Evolutionary conservation across 2,797 vertebrate genomes (phyloP).

Genomic region (Coregonus sp.): DNA sequence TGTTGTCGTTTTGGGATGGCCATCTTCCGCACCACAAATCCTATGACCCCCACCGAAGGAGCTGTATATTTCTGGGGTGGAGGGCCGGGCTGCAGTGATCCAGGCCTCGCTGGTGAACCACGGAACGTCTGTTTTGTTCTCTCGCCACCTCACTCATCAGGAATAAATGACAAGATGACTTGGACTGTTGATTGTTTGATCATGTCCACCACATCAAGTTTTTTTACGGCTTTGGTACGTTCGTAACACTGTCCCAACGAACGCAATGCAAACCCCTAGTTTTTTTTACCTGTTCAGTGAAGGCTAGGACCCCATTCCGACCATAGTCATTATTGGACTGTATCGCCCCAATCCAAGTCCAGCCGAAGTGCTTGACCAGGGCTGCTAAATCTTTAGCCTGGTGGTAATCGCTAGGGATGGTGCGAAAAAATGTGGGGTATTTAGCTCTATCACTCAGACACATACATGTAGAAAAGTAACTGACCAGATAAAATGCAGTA

Average conservation of each 20-base stretch:
- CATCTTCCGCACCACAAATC: slow-evolving; percentile 74
- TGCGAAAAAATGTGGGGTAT: slow-evolving; percentile 80
- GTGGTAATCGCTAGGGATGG: slow-evolving; percentile 77
- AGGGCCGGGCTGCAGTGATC: slow-evolving; percentile 72
- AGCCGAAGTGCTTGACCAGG: slow-evolving; percentile 74
- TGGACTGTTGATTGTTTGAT: slow-evolving; percentile 72
- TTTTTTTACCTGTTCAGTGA: slow-evolving; percentile 70
- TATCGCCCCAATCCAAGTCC: slow-evolving; percentile 79
- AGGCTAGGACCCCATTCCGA: slow-evolving; percentile 69
- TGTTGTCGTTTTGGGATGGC: slow-evolving; percentile 69
- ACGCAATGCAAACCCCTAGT: slow-evolving; percentile 74
- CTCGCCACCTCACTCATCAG: slow-evolving; percentile 75
- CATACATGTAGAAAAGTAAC: slow-evolving; percentile 82
- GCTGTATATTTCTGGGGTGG: slow-evolving; percentile 69
- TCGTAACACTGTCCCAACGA: slow-evolving; percentile 70
- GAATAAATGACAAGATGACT: slow-evolving; percentile 75
- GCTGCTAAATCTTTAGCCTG: slow-evolving; percentile 78
- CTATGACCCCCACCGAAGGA: slow-evolving; percentile 74
- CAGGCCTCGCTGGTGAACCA: slow-evolving; percentile 82
- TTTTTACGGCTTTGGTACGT: slow-evolving; percentile 65
- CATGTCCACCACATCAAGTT: slow-evolving; percentile 63
- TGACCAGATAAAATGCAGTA: slow-evolving; percentile 34
- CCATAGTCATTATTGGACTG: slow-evolving; percentile 79
- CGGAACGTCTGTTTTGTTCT: slow-evolving; percentile 78
- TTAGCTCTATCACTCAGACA: slow-evolving; percentile 76